Base-by-base conservation (phyloP, 2,888 invertebrate genomes). In the Pammene aurita region DNA sequence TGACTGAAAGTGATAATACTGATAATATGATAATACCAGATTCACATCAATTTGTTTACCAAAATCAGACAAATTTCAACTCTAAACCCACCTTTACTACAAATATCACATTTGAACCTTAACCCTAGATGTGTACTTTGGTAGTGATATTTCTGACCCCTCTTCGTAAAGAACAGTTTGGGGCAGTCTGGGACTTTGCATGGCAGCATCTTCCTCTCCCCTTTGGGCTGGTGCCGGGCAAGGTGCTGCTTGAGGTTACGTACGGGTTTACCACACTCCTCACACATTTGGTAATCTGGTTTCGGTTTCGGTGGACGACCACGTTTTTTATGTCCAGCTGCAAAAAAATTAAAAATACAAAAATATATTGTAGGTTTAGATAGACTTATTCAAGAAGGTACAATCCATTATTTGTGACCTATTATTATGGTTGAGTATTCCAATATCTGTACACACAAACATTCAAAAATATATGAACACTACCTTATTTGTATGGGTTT, bases 201-300 rank as follows among this genome's bases (percentile, higher is more conserved):
- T 5, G 26, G 52, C 0, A 26, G 18, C 52, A 52, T 52, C 52
- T 52, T 26, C 52, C 52, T 26, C 52, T 52, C 52, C 0, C 2
- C 26, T 13, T 52, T 52, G 13, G 52, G 52, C 52, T 26, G 14
- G 26, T 52, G 52, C 1, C 16, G 52, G 52, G 4, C 13, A 26
- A 7, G 13, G 26, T 52, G 52, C 13, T 13, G 52, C 52, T 52
- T 52, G 6, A 52, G 18, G 52, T 52, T 52, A 52, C 52, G 52
- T 26, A 52, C 52, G 1, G 52, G 52, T 7, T 52, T 52, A 26
- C 52, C 52, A 13, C 52, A 52, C 13, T 52, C 52, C 13, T 26
- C 52, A 11, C 52, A 52, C 52, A 52, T 52, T 52, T 52, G 52
- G 26, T 52, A 52, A 14, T 52, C 52, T 13, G 26, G 52, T 52